phyloP scores from a whole-genome alignment of 2,113 vertebrate genomes.

The Nyctibius bracteatus region DNA sequence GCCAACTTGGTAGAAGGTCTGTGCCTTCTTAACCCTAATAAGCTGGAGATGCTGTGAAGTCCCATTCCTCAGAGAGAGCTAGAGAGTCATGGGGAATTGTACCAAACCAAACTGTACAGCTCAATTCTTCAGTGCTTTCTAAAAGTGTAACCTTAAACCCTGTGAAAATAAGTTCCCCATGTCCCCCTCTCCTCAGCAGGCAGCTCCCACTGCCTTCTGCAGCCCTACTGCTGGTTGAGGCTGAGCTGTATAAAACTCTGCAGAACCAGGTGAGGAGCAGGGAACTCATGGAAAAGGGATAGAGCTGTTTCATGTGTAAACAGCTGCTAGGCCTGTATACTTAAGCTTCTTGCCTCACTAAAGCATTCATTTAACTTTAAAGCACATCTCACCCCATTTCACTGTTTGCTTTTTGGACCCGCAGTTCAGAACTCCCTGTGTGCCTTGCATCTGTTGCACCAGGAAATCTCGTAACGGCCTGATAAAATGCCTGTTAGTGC shows the following conservation, averaged over 20 bases:
- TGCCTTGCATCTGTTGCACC: neutral
- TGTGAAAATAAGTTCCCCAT: neutral
- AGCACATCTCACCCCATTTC: neutral
- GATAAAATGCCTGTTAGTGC: neutral
- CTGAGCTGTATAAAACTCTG: neutral
- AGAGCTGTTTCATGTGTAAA: neutral
- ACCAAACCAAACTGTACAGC: neutral
- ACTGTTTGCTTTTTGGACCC: neutral
- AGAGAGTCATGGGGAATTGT: rapidly evolving
- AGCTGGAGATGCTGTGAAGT: neutral
- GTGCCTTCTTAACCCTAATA: neutral
- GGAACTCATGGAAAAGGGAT: neutral
- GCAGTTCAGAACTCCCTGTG: rapidly evolving
- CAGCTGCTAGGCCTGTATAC: neutral
- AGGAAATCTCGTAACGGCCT: neutral
- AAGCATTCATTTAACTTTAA: neutral
- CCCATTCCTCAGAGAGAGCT: neutral
- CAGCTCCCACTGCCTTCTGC: neutral
- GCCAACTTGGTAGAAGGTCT: neutral
- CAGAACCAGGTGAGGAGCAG: neutral
- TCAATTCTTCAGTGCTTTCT: neutral
- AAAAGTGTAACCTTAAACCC: neutral
- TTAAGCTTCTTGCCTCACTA: neutral
- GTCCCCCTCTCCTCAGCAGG: neutral
- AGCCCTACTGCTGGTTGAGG: rapidly evolving